Percentiles rank a stretch among this genome's conserved stretches.
Conservation (phyloP, 2,888 invertebrate species). For the Drosophila parthenogenetica region DNA sequence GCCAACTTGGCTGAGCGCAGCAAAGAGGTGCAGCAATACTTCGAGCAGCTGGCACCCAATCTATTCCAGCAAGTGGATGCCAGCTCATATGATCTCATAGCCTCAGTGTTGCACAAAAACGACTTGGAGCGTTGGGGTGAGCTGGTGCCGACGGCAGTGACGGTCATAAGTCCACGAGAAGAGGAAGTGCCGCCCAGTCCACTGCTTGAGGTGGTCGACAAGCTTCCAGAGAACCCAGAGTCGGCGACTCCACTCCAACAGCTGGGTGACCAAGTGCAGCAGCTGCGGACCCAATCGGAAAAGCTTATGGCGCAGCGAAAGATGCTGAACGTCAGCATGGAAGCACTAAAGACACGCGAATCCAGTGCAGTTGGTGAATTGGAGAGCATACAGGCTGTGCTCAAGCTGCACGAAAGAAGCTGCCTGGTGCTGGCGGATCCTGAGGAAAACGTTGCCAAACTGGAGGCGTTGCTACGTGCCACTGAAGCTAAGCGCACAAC, state of each 20-base stretch:
- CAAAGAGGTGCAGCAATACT: constrained; percentile 70
- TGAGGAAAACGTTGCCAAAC: constrained; percentile 87
- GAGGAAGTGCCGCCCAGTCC: constrained; percentile 15
- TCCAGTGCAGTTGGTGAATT: constrained; percentile 49
- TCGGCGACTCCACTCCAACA: constrained; percentile 49
- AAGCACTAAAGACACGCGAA: constrained; percentile 62
- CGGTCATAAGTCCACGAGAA: constrained; percentile 3
- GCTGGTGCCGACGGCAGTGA: constrained; percentile 32
- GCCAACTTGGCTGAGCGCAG: constrained; percentile 55
- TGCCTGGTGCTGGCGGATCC: constrained; percentile 89
- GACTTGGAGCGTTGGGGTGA: constrained; percentile 67
- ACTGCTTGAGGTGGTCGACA: constrained; percentile 2
- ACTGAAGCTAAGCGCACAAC: constrained; percentile 88
- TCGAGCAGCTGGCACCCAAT: constrained; percentile 74
- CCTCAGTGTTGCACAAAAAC: constrained; percentile 80
- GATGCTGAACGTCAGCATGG: constrained; percentile 44
- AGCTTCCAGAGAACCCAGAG: constrained; percentile 4
- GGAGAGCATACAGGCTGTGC: constrained; percentile 83
- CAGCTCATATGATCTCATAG: constrained; percentile 75
- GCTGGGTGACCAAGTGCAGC: constrained; percentile 65
- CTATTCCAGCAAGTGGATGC: constrained; percentile 78
- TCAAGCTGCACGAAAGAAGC: constrained; percentile 87
- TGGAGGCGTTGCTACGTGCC: constrained; percentile 87
- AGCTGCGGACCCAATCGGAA: constrained; percentile 65
- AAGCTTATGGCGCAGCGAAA: constrained; percentile 58